Evolutionary conservation across 2,113 vertebrate species (phyloP), one percentile per base, ranked within the genome.

Genomic region (Hirundichthys speculiger): DNA sequence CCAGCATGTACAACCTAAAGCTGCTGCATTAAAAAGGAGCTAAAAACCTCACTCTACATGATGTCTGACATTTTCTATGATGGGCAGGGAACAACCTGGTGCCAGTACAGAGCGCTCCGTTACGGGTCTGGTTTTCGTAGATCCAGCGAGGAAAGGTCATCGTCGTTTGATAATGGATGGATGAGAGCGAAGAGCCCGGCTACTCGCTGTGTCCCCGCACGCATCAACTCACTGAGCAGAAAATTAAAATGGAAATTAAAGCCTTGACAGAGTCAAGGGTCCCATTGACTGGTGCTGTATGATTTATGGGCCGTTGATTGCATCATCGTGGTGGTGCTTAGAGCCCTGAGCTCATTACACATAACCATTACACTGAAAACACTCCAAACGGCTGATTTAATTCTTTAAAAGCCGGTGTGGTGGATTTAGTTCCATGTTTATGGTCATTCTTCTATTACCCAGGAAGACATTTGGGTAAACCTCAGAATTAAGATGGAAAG

Each of bases 241-340:
- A 90, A 79, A 90, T 90, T 86, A 70, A 86, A 90, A 90, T 91
- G 88, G 88, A 88, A 88, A 87, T 90, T 62, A 50, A 56, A 79
- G 79, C 84, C 85, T 88, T 88, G 86, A 89, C 66, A 49, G 76
- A 71, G 77, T 51, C 39, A 14, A 41, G 54, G 66, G 64, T 57
- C 63, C 62, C 63, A 47, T 71, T 71, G 62, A 78, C 57, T 49
- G 25, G 43, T 15, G 55, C 47, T 16, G 64, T 40, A 24, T 59
- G 73, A 73, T 77, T 81, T 71, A 14, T 67, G 72, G 51, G 57
- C 34, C 5, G 20, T 38, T 67, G 56, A 71, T 66, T 66, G 34
- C 45, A 38, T 52, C 41, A 60, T 27, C 38, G 41, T 30, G 0
- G 40, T 41, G 27, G 11, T 21, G n/a, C 22, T 55, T 56, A 53